phyloP scores from a whole-genome alignment of 1,140 invertebrate species.

The Pogonognathellus flavescens region DNA sequence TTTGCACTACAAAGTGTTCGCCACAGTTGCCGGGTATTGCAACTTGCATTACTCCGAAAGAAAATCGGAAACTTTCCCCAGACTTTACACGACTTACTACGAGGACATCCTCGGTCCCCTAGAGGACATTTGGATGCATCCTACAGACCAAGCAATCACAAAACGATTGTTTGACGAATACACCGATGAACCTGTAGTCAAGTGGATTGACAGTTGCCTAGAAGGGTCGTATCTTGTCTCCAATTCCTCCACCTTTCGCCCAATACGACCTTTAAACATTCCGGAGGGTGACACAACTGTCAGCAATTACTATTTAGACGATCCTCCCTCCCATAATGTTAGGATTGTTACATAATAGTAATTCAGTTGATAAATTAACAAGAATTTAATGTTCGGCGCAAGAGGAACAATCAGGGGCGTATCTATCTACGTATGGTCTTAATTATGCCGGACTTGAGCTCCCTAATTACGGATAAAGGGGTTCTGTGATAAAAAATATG shows the following conservation, averaged over 20 bases:
- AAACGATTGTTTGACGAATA: neutral
- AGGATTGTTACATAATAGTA: no score
- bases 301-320: neutral
- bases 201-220: neutral
- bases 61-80: slow-evolving; percentile 12
- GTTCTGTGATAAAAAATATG: no score
- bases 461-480: no score
- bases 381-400: no score
- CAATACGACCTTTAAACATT: neutral
- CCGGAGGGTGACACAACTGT: neutral
- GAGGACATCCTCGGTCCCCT: neutral
- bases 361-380: no score
- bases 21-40: slow-evolving; percentile 54
- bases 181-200: neutral
- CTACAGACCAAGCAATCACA: neutral
- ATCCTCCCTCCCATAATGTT: no score
- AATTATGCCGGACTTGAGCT: no score
- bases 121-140: neutral
- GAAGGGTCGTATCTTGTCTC: neutral
- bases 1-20: slow-evolving; percentile 47
- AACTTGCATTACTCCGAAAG: slow-evolving; percentile 12
- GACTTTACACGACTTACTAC: neutral
- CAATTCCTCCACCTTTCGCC: neutral
- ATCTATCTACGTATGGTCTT: no score
- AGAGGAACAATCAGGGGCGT: no score